phyloP scores from a whole-genome alignment of 1,140 invertebrate species.

The Pomacea maculata region DNA sequence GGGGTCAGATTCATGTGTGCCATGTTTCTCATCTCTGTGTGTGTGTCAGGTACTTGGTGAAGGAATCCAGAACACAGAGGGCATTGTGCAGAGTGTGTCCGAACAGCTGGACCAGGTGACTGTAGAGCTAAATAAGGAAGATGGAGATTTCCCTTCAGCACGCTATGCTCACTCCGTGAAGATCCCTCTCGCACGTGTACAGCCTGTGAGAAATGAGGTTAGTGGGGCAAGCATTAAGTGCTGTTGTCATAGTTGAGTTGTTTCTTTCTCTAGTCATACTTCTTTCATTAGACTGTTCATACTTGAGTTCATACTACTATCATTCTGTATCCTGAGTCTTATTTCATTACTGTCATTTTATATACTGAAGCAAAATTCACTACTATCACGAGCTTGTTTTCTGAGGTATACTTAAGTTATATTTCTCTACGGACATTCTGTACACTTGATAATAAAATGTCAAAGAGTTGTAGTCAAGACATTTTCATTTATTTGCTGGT shows the following conservation, averaged over 20 bases:
- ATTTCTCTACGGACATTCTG: too few relatives aligned
- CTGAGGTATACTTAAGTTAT: too few relatives aligned
- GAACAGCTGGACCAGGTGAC: conserved; percentile 62
- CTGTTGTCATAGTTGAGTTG: neutral
- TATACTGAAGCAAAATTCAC: too few relatives aligned
- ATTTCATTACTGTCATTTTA: too few relatives aligned
- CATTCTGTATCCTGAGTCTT: too few relatives aligned
- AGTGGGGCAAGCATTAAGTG: neutral
- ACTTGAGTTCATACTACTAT: too few relatives aligned
- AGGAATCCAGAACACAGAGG: conserved; percentile 47
- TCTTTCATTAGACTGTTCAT: too few relatives aligned
- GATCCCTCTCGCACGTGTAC: conserved; percentile 56
- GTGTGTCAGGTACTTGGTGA: conserved; percentile 49
- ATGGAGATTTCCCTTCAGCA: conserved; percentile 32
- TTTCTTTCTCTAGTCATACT: too few relatives aligned
- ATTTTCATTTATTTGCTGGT: too few relatives aligned
- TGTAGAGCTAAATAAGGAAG: conserved; percentile 44
- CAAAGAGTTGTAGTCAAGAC: too few relatives aligned
- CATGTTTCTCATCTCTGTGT: neutral
- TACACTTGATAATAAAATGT: too few relatives aligned
- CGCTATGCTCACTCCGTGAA: conserved; percentile 55
- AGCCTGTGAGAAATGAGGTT: conserved; percentile 57
- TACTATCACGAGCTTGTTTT: too few relatives aligned
- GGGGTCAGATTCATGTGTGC: neutral
- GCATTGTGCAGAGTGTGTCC: conserved; percentile 55